Base-by-base conservation (phyloP, 2,888 invertebrate genomes). In the Rhagium mordax region DNA sequence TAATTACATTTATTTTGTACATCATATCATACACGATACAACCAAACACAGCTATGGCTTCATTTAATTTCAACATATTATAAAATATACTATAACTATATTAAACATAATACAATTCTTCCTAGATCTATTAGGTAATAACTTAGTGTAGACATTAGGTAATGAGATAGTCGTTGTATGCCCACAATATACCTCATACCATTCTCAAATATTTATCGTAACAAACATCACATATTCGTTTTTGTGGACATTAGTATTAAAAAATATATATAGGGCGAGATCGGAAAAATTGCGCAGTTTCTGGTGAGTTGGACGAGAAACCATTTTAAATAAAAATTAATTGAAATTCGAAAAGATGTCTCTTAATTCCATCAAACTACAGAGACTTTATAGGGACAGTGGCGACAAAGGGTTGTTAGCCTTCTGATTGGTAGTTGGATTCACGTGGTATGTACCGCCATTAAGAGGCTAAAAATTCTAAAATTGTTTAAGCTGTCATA, bases 1-100 rank as follows among this genome's bases (percentile, higher is more conserved):
- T 76, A 70, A 75, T 78, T 78, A 75, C 74, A 76, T 81, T 79
- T 74, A 74, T 77, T 80, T 79, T 81, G 79, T 81, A 79, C 79
- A 79, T 79, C 76, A 76, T 79, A 80, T 80, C 74, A 79, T 79
- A 81, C 77, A 81, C 76, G 78, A 72, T 74, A 77, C 74, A 74
- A 66, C 75, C 76, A 72, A 76, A 67, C 47, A 67, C 47, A 57
- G 67, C 67, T 65, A 65, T 65, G 49, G 49, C 10, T 65, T 53
- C n/a, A 27, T 48, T 27, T 59, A 55, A 64, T 64, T 64, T 61
- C 49, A 78, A 79, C 74, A 77, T 74, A 77, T 79, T 76, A 78
- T 72, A 79, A 79, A 79, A 79, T 76, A 76, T 70, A 33, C 20
- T 73, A 70, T 74, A 77, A 70, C 65, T 74, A 69, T 70, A 55